These are phyloP conservation scores for Hirtodrosophila alboralis DNA, from an alignment of 2,888 invertebrate species.

Conservation along the genomic window DNA sequence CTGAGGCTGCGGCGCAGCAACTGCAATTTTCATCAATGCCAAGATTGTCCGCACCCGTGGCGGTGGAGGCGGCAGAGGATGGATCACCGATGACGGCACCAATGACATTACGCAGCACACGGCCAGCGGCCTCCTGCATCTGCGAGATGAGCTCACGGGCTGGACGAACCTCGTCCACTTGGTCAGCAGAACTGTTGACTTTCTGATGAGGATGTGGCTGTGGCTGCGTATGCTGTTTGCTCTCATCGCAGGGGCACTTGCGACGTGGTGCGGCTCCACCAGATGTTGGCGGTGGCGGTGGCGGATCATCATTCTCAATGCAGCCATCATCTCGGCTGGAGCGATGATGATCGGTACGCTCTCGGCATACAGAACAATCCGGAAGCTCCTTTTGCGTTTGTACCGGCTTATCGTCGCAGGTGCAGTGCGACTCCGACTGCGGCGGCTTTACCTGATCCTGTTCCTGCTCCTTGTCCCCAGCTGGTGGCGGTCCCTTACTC, in stretches of 20 bases:
- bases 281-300: conserved; percentile 28
- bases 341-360: conserved; percentile 32
- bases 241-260: conserved; percentile 60
- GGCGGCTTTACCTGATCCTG: conserved; percentile 1
- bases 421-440: conserved; percentile 40
- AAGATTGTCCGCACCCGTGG: no score
- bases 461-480: conserved; percentile 1
- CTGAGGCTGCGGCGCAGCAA: neutral
- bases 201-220: neutral
- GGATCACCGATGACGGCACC: conserved; percentile 40
- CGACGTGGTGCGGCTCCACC: conserved; percentile 4
- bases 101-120: conserved; percentile 46
- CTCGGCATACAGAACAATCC: conserved; percentile 54
- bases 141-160: conserved; percentile 46
- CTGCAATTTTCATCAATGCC: conserved; percentile 20
- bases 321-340: conserved; percentile 12
- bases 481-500: conserved; percentile 8
- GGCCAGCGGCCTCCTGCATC: conserved; percentile 54
- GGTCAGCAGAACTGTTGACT: neutral
- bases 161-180: conserved; percentile 35
- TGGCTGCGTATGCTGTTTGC: conserved; percentile 1
- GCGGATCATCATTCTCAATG: conserved; percentile 29
- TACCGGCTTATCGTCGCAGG: conserved; percentile 34
- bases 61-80: neutral
- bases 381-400: no score